Conservation (phyloP, 2,113 vertebrate genomes). For the Desmodus rotundus region DNA sequence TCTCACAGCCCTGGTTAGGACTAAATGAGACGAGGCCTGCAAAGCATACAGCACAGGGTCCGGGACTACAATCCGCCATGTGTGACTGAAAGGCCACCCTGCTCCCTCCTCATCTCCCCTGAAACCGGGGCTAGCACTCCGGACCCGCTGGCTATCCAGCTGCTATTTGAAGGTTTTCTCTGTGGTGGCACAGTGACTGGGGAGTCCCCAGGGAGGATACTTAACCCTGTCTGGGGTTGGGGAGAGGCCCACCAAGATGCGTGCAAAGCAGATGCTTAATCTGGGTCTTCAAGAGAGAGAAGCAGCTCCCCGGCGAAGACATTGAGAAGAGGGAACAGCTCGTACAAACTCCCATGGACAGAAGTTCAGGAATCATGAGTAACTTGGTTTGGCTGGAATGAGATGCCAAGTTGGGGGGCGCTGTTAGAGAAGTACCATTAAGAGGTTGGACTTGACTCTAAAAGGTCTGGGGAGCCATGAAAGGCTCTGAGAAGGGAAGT, state of each 20-base stretch:
- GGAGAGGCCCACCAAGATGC: neutral
- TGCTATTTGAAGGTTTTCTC: neutral
- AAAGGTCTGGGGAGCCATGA: neutral
- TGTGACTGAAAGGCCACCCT: neutral
- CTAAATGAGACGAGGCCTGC: neutral
- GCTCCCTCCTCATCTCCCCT: neutral
- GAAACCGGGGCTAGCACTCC: neutral
- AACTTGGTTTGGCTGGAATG: neutral
- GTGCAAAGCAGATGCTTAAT: neutral
- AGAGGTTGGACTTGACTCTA: neutral
- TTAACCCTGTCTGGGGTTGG: neutral
- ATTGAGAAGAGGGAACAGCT: neutral
- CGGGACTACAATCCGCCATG: accelerated
- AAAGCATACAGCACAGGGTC: neutral
- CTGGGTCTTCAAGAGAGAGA: neutral
- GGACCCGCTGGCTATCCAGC: neutral
- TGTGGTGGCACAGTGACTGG: neutral
- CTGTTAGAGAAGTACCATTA: neutral
- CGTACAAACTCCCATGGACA: neutral
- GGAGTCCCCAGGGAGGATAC: neutral
- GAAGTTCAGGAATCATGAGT: neutral
- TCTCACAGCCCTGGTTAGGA: neutral
- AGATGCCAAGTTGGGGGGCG: neutral
- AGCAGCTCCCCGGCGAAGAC: neutral
- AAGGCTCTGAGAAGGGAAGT: neutral